Evolutionary conservation across 2,797 vertebrate species (phyloP).

Genomic region (Scolopax rusticola): DNA sequence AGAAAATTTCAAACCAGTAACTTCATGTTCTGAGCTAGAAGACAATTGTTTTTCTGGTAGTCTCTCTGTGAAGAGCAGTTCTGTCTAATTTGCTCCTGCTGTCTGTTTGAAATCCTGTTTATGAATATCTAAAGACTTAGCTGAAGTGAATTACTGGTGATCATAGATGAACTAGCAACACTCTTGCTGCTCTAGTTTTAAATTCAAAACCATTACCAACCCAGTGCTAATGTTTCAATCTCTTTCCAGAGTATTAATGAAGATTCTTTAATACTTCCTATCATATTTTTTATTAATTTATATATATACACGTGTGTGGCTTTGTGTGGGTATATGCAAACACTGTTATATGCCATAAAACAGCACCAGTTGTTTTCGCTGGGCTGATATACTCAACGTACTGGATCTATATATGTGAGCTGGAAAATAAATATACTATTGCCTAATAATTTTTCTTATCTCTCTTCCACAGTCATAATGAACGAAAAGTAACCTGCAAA

Average conservation of each 20-base stretch:
- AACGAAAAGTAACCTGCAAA: slow-evolving; percentile 97
- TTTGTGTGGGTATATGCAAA: neutral
- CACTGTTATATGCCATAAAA: neutral
- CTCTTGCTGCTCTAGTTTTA: neutral
- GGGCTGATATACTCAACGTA: accelerated
- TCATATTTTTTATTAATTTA: neutral
- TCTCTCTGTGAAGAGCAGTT: neutral
- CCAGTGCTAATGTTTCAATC: neutral
- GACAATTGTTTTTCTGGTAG: neutral
- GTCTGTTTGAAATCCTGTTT: neutral
- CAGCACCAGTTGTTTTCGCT: neutral
- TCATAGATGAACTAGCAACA: neutral
- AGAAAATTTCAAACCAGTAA: neutral
- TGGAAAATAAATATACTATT: neutral
- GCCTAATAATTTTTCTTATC: neutral
- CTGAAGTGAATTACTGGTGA: neutral
- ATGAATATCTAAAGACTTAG: neutral
- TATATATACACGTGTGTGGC: neutral
- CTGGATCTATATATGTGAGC: neutral
- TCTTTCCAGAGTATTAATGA: neutral
- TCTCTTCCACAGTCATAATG: slow-evolving; percentile 89
- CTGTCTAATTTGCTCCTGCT: neutral
- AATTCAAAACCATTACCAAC: neutral
- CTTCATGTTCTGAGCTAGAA: neutral
- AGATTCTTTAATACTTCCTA: neutral